Percentiles rank a stretch among this genome's conserved stretches.
Evolutionary conservation across 2,113 vertebrate species (phyloP).

Genomic region (Ciconia boyciana): DNA sequence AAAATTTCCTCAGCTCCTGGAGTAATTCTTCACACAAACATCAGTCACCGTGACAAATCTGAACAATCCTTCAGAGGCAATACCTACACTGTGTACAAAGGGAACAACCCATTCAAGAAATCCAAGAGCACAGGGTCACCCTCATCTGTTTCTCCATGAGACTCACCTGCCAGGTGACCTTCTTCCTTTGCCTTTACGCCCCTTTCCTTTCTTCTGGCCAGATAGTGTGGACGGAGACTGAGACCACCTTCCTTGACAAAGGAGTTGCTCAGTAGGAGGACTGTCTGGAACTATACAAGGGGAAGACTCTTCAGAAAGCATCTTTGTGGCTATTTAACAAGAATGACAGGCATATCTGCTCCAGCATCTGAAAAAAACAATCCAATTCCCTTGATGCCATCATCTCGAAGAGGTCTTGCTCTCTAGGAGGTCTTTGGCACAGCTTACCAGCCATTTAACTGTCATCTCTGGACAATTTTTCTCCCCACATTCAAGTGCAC

Average conservation of each 20-base stretch:
- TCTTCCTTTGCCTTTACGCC: background rate
- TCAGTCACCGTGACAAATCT: background rate
- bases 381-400: background rate
- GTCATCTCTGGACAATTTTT: background rate
- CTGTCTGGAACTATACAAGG: background rate
- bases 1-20: background rate
- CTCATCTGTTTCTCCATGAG: background rate
- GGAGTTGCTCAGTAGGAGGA: background rate
- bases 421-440: background rate
- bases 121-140: background rate
- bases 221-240: fast-evolving
- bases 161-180: background rate
- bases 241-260: background rate
- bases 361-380: background rate
- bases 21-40: background rate
- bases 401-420: background rate
- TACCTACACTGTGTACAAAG: fast-evolving
- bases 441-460: background rate
- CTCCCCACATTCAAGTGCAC: background rate
- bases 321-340: background rate
- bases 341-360: background rate
- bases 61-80: background rate
- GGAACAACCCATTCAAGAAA: background rate
- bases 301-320: background rate
- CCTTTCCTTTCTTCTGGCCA: background rate